These are phyloP conservation scores for Actenoides lindsayi DNA, from an alignment of 2,113 vertebrate species.

Conservation along the genomic window DNA sequence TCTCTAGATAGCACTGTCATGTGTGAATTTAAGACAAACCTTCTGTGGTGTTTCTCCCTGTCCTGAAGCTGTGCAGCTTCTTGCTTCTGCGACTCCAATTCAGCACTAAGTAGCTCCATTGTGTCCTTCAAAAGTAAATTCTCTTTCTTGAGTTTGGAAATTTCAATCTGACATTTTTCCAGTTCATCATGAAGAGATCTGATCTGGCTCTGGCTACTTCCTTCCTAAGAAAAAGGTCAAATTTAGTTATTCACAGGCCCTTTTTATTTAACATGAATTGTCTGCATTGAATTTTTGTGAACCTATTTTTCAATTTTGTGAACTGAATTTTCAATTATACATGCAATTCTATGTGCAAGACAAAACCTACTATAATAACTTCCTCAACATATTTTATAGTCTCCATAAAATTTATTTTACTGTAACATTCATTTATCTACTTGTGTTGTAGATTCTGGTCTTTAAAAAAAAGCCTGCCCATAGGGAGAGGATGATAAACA, in stretches of 20 bases:
- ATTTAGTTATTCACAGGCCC: background rate
- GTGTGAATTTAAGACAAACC: slow-evolving; percentile 53
- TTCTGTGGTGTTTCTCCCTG: slow-evolving; percentile 79
- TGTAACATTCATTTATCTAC: background rate
- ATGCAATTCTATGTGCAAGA: background rate
- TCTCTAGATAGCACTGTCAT: background rate
- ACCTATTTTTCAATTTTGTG: background rate
- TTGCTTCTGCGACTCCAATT: slow-evolving; percentile 81
- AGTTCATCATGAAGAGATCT: slow-evolving; percentile 80
- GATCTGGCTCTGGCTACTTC: slow-evolving; percentile 81
- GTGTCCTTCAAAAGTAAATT: slow-evolving; percentile 83
- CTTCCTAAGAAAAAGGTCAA: slow-evolving; percentile 75
- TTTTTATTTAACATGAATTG: background rate
- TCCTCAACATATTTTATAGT: background rate
- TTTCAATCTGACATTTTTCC: slow-evolving; percentile 80
- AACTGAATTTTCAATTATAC: background rate
- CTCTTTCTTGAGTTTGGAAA: slow-evolving; percentile 81
- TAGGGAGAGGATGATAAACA: background rate
- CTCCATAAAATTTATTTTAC: background rate
- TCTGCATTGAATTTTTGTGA: background rate
- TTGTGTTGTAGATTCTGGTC: background rate
- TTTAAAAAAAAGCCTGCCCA: background rate
- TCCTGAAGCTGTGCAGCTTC: slow-evolving; percentile 83
- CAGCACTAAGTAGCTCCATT: slow-evolving; percentile 74
- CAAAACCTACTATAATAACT: background rate